A percentile compares a stretch with the other conserved stretches of the same genome.
Evolutionary conservation across 2,797 vertebrate species (phyloP).

Genomic region (Spheniscus humboldti): DNA sequence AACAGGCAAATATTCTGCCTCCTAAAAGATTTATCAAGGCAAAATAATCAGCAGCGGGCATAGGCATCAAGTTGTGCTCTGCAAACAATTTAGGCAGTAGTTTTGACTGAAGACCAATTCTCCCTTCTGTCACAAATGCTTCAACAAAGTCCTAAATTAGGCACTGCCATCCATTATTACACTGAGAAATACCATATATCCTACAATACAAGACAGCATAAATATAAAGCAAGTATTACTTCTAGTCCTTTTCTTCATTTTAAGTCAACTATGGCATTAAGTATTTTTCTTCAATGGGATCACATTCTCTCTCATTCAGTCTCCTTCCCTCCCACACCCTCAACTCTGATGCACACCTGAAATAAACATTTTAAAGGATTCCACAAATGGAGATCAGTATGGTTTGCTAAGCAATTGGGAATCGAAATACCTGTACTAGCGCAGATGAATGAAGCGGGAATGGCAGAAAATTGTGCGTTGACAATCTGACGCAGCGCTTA

Average conservation of each 20-base stretch:
- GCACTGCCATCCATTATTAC: background rate
- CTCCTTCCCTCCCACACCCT: background rate
- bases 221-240: background rate
- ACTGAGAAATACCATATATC: background rate
- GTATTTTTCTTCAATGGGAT: background rate
- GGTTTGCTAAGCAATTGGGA: background rate
- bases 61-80: background rate
- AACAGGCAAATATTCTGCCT: conserved; percentile 95
- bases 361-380: background rate
- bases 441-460: background rate
- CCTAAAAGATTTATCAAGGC: conserved; percentile 73
- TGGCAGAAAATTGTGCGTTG: background rate
- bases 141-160: background rate
- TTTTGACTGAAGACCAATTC: background rate
- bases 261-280: background rate
- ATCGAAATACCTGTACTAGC: background rate
- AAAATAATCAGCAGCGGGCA: background rate
- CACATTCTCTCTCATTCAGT: background rate
- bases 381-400: background rate
- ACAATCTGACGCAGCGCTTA: background rate
- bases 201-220: background rate
- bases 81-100: background rate
- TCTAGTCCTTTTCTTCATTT: background rate
- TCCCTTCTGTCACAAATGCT: background rate
- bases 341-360: background rate